A percentile compares a stretch with the other conserved stretches of the same genome.
phyloP scores from a whole-genome alignment of 2,888 invertebrate genomes.

The Torymus tubicola region DNA sequence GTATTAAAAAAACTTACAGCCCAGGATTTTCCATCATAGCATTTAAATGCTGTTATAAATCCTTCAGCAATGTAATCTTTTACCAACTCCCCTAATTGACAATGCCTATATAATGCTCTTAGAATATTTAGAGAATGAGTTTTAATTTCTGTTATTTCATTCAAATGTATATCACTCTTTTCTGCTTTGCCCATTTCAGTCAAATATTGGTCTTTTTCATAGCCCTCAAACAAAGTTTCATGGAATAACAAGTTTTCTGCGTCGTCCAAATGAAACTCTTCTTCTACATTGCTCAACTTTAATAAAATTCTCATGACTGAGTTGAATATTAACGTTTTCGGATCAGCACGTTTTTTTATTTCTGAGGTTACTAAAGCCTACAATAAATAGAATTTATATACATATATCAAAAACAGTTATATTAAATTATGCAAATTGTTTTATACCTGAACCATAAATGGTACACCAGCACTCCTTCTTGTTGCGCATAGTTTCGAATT shows the following conservation, averaged over 20 bases:
- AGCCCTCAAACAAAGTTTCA: conserved; percentile 59
- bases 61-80: conserved; percentile 84
- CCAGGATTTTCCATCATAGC: conserved; percentile 87
- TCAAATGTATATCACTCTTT: conserved; percentile 26
- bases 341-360: conserved; percentile 80
- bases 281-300: conserved; percentile 64
- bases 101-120: conserved; percentile 87
- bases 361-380: conserved; percentile 89
- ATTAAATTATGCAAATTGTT: too few relatives aligned
- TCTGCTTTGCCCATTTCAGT: conserved; percentile 40
- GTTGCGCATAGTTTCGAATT: conserved; percentile 85
- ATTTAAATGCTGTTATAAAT: conserved; percentile 84
- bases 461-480: conserved; percentile 94
- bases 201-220: conserved; percentile 43
- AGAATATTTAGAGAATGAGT: conserved; percentile 93
- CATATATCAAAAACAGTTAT: conserved; percentile 4
- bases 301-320: conserved; percentile 72
- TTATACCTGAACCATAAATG: conserved; percentile 90
- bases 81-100: conserved; percentile 85
- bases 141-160: conserved; percentile 75
- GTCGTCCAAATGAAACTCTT: conserved; percentile 58
- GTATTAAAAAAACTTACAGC: conserved; percentile 78
- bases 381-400: conserved; percentile 61
- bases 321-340: conserved; percentile 71
- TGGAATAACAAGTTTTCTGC: conserved; percentile 64